Evolutionary conservation across 2,113 vertebrate genomes (phyloP), one percentile per base, ranked within the genome.

Genomic region (Aepyceros melampus): DNA sequence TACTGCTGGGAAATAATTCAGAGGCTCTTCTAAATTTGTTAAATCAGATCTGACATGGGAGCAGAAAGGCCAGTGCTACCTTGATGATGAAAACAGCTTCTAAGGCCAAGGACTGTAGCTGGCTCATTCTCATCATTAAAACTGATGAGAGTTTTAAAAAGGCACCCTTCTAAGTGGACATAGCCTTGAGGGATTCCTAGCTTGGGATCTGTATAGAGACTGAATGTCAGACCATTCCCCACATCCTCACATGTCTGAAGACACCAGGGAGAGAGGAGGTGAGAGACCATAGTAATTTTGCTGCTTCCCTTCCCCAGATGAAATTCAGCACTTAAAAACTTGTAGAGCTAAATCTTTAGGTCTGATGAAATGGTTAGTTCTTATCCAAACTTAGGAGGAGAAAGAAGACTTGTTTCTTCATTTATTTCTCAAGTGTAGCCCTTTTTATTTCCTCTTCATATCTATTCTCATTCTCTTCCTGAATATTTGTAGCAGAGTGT

Each of bases 1-100:
- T 53, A 56, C 7, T 53, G 19, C 36, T 94, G 96, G 23, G 67
- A 89, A 97, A 81, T 87, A 96, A 87, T 85, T 94, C 14, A 84
- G 25, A 83, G 47, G 43, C 14, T 58, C 14, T 19, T 43, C 0
- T 15, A 83, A 87, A 64, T 56, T 15, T 78, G 36, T 91, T 91
- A 53, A 64, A 5, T 2, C 27, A 84, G 31, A 56, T 88, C 13
- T 55, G 21, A 56, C 17, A 6, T n/a, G 43, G 56, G 14, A 51
- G 31, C 31, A 82, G 23, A 53, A 87, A 91, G 19, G 4, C 6
- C 33, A 94, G 12, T 31, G 27, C 16, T 4, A 51, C 53, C 31
- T 83, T 40, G 2, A 74, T 71, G 51, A 45, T 51, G 74, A 82
- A 92, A 82, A 82, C 6, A 71, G 14, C 27, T 58, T 96, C 23